A percentile compares a stretch with the other conserved stretches of the same genome.
Evolutionary conservation across 2,113 vertebrate species (phyloP).

Genomic region (Eupsittula cactorum): DNA sequence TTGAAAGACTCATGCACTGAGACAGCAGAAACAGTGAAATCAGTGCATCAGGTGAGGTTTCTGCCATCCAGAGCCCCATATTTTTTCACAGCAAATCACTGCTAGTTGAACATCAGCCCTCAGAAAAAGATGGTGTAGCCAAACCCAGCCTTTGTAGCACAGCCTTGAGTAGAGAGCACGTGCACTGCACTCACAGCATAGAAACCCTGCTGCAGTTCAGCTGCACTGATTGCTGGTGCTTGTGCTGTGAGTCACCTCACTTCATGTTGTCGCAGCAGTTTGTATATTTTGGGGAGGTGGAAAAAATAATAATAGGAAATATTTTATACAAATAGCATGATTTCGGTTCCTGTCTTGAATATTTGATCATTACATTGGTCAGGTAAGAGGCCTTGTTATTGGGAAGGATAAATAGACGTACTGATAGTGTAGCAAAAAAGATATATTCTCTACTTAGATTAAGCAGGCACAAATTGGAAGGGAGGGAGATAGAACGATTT

Average conservation of each 20-base stretch:
- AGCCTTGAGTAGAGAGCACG: not conserved
- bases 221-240: not conserved
- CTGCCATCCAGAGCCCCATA: not conserved
- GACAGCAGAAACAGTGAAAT: not conserved
- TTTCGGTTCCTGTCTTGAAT: not conserved
- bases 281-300: not conserved
- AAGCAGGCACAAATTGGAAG: constrained; percentile 51
- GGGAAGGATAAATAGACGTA: not conserved
- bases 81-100: not conserved
- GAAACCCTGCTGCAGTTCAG: not conserved
- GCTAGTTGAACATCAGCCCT: not conserved
- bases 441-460: constrained; percentile 1
- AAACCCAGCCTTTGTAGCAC: not conserved
- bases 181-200: not conserved
- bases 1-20: not conserved
- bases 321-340: not conserved
- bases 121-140: not conserved
- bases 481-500: constrained; percentile 53
- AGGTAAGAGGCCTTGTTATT: not conserved
- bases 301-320: not conserved
- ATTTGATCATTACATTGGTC: not conserved
- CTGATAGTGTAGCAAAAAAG: not conserved
- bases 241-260: not conserved
- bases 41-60: not conserved
- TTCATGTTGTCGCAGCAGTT: not conserved